Conservation (phyloP, 2,113 vertebrate genomes). For the Eupsittula cactorum region DNA sequence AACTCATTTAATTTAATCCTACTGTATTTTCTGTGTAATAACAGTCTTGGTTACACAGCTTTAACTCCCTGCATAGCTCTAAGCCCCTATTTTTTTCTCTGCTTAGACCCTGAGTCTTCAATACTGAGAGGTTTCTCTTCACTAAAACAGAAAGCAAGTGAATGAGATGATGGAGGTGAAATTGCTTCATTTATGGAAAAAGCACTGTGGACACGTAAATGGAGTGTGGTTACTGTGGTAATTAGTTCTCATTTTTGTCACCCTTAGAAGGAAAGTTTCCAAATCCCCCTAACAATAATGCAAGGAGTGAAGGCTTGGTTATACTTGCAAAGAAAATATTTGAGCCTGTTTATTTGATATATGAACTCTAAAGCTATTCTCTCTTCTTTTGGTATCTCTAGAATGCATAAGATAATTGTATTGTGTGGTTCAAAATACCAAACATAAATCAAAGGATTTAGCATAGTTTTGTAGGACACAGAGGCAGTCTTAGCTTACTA, state of each 20-base stretch:
- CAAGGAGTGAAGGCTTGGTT: not conserved
- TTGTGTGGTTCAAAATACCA: not conserved
- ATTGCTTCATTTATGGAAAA: not conserved
- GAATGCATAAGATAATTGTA: not conserved
- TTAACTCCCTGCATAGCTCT: not conserved
- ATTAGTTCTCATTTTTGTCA: not conserved
- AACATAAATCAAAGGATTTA: constrained; percentile 34
- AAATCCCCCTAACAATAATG: not conserved
- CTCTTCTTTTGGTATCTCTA: not conserved
- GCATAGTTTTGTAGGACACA: constrained; percentile 29
- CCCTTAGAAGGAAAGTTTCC: not conserved
- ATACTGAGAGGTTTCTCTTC: not conserved
- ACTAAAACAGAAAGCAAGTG: not conserved
- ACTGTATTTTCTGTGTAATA: not conserved
- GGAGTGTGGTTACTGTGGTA: not conserved
- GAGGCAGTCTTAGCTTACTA: constrained; percentile 29
- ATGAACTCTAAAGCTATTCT: not conserved
- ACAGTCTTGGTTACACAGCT: not conserved
- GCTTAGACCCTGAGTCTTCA: not conserved
- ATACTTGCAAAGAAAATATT: not conserved
- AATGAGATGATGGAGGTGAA: not conserved
- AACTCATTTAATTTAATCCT: not conserved
- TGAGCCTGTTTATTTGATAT: not conserved
- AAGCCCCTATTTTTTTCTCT: not conserved
- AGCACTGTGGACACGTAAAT: not conserved